Evolutionary conservation across 37 sponge, comb jelly and placozoan genomes (phyloP).

Genomic region (Petrosia ficiformis): DNA sequence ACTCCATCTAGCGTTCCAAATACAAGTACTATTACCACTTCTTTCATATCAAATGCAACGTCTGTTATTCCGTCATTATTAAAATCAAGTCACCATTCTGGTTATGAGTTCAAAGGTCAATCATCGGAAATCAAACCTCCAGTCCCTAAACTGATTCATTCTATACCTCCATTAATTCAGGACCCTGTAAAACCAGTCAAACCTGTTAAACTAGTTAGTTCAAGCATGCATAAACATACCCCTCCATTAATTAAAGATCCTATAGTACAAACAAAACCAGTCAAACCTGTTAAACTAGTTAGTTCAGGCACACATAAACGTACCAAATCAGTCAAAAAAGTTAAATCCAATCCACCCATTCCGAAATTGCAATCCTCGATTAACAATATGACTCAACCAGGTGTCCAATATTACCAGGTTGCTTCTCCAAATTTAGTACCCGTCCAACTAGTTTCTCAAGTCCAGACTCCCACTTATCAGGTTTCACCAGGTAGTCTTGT

Average conservation of each 20-base stretch:
- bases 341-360: neutral
- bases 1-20: neutral
- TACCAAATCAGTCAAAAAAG: neutral
- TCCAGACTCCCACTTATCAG: neutral
- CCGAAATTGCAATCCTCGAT: no score
- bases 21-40: neutral
- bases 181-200: neutral
- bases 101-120: no score
- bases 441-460: neutral
- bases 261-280: neutral
- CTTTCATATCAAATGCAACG: neutral
- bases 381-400: neutral
- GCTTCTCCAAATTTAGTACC: neutral
- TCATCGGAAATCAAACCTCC: neutral
- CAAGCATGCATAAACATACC: neutral
- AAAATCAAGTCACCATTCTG: neutral
- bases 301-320: neutral
- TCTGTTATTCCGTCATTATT: neutral
- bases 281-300: neutral
- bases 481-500: neutral
- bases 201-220: neutral
- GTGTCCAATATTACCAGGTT: slow-evolving; percentile 4
- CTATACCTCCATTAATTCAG: neutral
- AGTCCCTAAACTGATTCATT: neutral
- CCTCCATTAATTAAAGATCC: neutral